Conservation (phyloP, 2,888 invertebrate genomes). For the Orgyia antiqua region DNA sequence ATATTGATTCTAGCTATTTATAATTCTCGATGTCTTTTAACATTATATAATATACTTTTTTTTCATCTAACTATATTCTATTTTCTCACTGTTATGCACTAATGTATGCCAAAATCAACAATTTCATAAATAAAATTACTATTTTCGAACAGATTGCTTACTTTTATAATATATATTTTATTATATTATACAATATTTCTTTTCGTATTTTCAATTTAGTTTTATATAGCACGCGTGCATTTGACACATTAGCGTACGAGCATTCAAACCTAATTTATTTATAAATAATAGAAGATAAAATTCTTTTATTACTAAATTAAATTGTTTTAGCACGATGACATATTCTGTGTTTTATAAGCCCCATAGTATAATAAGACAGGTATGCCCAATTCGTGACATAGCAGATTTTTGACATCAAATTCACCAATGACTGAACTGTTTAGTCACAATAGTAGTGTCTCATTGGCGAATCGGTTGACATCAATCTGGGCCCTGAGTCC, state of each 20-base stretch:
- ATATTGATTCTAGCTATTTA: conserved; percentile 27
- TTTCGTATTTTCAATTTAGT: conserved; percentile 31
- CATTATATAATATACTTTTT: conserved; percentile 21
- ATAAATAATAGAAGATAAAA: conserved; percentile 60
- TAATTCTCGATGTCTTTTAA: conserved; percentile 28
- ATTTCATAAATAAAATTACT: conserved; percentile 23
- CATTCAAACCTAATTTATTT: conserved; percentile 53
- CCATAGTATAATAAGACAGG: too few species aligned
- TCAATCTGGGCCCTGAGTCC: too few species aligned
- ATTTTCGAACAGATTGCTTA: conserved; percentile 32
- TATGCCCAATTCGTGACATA: too few species aligned
- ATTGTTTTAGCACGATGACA: conserved; percentile 48
- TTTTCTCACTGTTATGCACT: conserved; percentile 18
- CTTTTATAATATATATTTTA: conserved; percentile 19
- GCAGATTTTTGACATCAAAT: too few species aligned
- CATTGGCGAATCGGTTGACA: too few species aligned
- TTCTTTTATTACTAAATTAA: conserved; percentile 52
- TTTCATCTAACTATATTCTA: conserved; percentile 24
- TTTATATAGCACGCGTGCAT: conserved; percentile 68
- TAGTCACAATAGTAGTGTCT: too few species aligned
- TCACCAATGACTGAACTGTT: too few species aligned
- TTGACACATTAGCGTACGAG: conserved; percentile 70
- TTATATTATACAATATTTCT: conserved; percentile 35
- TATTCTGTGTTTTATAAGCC: too few species aligned
- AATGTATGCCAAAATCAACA: conserved; percentile 36